A percentile compares a stretch with the other conserved stretches of the same genome.
phyloP scores from a whole-genome alignment of 1,140 invertebrate genomes.

The Dysdera silvatica region DNA sequence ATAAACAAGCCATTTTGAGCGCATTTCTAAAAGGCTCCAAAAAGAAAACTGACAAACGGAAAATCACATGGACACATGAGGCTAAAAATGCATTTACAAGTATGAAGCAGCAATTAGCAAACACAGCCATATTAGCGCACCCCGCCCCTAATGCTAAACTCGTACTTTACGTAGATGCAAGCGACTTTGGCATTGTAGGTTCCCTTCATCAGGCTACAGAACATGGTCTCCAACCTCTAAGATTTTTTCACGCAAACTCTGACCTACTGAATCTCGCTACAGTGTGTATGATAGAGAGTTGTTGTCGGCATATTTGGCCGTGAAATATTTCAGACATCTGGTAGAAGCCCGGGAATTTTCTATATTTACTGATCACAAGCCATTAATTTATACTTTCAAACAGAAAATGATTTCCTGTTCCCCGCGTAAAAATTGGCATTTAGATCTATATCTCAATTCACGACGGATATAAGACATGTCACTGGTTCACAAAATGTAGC shows the following conservation, averaged over 20 bases:
- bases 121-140: slow-evolving; percentile 4
- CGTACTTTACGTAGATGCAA: not conserved
- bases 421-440: slow-evolving; percentile 29
- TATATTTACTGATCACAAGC: slow-evolving; percentile 38
- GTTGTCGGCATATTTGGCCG: slow-evolving; percentile 31
- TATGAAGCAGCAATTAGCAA: slow-evolving; percentile 39
- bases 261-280: slow-evolving; percentile 10
- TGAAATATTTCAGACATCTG: slow-evolving; percentile 37
- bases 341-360: slow-evolving; percentile 38
- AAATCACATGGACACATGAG: slow-evolving; percentile 7
- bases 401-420: slow-evolving; percentile 17
- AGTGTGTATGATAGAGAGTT: slow-evolving; percentile 30
- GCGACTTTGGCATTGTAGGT: slow-evolving; percentile 10
- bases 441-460: slow-evolving; percentile 43
- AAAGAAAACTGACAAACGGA: not conserved
- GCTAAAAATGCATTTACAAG: slow-evolving; percentile 37
- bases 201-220: not conserved
- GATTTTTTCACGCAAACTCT: slow-evolving; percentile 22
- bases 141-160: not conserved
- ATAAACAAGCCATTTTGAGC: slow-evolving; percentile 2
- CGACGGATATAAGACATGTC: not conserved
- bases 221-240: slow-evolving; percentile 11
- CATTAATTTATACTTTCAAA: slow-evolving; percentile 34
- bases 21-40: not conserved
- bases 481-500: not conserved